Percentiles rank a stretch among this genome's conserved stretches.
These are phyloP conservation scores for Gymnogyps californianus DNA, from an alignment of 2,113 vertebrate species.

Conservation along the genomic window DNA sequence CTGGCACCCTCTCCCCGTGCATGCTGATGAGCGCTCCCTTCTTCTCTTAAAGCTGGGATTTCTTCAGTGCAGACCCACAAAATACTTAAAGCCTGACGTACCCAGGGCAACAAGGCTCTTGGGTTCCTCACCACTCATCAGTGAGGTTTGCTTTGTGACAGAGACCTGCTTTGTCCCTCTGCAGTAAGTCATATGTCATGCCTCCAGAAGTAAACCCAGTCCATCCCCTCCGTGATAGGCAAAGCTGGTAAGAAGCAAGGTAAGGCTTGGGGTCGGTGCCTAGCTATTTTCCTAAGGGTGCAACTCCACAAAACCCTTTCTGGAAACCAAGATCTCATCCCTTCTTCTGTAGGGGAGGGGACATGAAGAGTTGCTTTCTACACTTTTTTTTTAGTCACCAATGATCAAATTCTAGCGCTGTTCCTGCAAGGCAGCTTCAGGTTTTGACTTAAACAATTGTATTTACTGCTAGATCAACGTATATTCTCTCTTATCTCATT, in stretches of 20 bases:
- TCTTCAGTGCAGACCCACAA: neutral
- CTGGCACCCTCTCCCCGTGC: neutral
- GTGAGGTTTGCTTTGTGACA: neutral
- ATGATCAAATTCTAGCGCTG: neutral
- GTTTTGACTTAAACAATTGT: neutral
- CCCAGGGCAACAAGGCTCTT: neutral
- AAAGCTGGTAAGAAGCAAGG: neutral
- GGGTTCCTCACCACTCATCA: neutral
- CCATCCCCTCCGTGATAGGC: accelerated
- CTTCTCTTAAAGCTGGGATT: neutral
- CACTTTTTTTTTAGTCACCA: neutral
- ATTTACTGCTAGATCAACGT: neutral
- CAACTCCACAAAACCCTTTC: neutral
- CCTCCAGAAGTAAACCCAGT: neutral
- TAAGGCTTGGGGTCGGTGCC: neutral
- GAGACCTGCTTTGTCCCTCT: neutral
- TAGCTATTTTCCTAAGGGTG: neutral
- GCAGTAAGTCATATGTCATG: accelerated
- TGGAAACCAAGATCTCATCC: neutral
- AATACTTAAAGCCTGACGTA: neutral
- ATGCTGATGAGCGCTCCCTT: neutral
- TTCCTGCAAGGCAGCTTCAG: neutral
- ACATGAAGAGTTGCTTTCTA: neutral
- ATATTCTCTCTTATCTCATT: neutral
- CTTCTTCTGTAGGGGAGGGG: neutral